Percentiles rank a stretch among this genome's conserved stretches.
Conservation (phyloP, 2,797 vertebrate genomes). For the Perodicticus potto region DNA sequence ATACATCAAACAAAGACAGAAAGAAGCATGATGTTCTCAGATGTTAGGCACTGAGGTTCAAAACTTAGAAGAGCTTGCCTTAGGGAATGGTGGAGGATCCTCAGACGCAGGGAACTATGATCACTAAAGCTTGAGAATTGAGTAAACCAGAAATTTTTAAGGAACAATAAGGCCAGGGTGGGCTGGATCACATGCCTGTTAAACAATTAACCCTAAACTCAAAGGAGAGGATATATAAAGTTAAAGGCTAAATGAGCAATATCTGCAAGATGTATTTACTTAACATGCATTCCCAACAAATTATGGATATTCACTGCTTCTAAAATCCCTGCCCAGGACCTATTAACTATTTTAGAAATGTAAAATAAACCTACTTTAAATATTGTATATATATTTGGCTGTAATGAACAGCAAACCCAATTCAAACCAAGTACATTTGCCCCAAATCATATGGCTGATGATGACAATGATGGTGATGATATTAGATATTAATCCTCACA, state of each 20-base stretch:
- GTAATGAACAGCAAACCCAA: not conserved
- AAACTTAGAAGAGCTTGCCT: not conserved
- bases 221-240: not conserved
- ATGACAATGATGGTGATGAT: not conserved
- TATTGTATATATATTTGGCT: not conserved
- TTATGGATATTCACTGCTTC: not conserved
- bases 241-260: not conserved
- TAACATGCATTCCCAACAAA: not conserved
- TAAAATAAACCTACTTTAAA: not conserved
- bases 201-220: not conserved
- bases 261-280: not conserved
- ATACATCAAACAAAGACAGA: not conserved
- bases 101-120: not conserved
- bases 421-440: not conserved
- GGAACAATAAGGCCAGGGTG: not conserved
- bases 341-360: constrained; percentile 25
- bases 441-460: not conserved
- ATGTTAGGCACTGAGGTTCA: not conserved
- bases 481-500: not conserved
- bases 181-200: not conserved
- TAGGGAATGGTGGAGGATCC: fast-evolving
- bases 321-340: not conserved
- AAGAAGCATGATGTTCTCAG: not conserved
- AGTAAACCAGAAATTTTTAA: not conserved
- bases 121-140: not conserved